Evolutionary conservation across 2,113 vertebrate genomes (phyloP).

Genomic region (Daubentonia madagascariensis): DNA sequence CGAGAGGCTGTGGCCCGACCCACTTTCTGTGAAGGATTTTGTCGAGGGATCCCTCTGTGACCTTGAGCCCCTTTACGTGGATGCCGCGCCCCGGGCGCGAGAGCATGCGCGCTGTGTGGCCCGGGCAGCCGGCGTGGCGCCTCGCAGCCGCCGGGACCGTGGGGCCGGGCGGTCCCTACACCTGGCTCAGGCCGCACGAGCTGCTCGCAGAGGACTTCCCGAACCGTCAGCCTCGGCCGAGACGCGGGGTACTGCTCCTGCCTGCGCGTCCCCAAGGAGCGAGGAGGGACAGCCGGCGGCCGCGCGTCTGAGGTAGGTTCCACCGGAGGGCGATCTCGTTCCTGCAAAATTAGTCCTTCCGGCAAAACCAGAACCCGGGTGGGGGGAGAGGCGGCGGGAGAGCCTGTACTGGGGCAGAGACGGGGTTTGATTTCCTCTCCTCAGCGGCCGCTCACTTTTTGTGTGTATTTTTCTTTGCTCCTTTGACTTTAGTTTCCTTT

Average conservation of each 20-base stretch:
- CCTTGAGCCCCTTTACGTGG: background rate
- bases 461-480: background rate
- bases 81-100: background rate
- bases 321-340: background rate
- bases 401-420: background rate
- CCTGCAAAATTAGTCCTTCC: background rate
- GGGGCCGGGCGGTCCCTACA: background rate
- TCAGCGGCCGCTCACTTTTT: accelerated
- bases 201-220: background rate
- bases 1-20: background rate
- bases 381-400: background rate
- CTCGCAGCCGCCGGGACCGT: background rate
- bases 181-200: background rate
- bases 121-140: background rate
- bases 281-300: background rate
- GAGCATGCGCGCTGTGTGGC: background rate
- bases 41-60: background rate
- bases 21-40: slow-evolving; percentile 31
- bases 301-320: slow-evolving; percentile 59
- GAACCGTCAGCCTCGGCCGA: background rate
- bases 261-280: background rate
- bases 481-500: background rate
- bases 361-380: background rate
- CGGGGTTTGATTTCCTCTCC: background rate
- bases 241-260: background rate